These are phyloP conservation scores for Ligdia adustata DNA, from an alignment of 2,888 invertebrate species.

Conservation along the genomic window DNA sequence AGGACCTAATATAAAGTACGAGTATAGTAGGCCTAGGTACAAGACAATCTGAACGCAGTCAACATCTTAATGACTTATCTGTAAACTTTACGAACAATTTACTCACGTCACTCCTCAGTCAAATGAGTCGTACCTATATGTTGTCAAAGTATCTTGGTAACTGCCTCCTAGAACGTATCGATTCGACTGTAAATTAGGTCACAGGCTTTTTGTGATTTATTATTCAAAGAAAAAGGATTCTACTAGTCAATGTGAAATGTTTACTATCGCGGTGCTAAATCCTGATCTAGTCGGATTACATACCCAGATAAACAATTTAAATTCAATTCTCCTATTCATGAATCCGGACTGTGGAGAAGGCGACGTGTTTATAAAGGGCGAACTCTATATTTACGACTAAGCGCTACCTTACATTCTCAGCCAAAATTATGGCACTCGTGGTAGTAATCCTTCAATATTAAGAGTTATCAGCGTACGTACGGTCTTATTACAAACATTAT, in stretches of 20 bases:
- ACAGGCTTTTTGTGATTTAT: conserved; percentile 47
- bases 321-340: conserved; percentile 23
- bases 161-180: conserved; percentile 38
- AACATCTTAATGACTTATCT: too few relatives aligned
- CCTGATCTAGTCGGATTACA: conserved; percentile 27
- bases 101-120: conserved; percentile 15
- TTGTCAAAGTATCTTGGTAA: conserved; percentile 29
- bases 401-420: not conserved
- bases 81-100: conserved; percentile 8
- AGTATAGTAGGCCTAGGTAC: too few relatives aligned
- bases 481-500: too few relatives aligned
- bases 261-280: conserved; percentile 31
- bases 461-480: too few relatives aligned
- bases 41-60: too few relatives aligned
- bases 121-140: conserved; percentile 16
- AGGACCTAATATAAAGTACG: too few relatives aligned
- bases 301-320: conserved; percentile 22
- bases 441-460: too few relatives aligned
- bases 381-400: not conserved
- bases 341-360: conserved; percentile 5
- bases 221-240: conserved; percentile 45
- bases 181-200: conserved; percentile 47
- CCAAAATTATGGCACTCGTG: too few relatives aligned
- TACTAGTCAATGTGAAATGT: conserved; percentile 32
- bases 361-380: conserved; percentile 7